Evolutionary conservation across 2,797 vertebrate species (phyloP).

Genomic region (Enteromius fasciolatus): DNA sequence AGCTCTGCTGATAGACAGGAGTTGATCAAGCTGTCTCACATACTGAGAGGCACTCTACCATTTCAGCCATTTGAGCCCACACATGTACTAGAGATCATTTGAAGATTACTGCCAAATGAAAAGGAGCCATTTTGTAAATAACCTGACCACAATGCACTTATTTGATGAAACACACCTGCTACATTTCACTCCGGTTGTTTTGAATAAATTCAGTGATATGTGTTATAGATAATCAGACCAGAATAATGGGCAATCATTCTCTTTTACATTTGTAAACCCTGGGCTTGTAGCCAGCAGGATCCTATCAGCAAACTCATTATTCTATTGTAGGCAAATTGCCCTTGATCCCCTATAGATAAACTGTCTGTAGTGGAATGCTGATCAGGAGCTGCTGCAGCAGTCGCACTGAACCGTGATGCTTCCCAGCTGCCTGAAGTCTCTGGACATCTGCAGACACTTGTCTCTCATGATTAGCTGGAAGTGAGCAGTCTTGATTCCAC

Average conservation of each 20-base stretch:
- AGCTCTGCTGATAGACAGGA: background rate
- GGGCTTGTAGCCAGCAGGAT: background rate
- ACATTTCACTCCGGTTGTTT: background rate
- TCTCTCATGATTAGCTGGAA: slow-evolving; percentile 19
- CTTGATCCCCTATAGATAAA: background rate
- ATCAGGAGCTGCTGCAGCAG: background rate
- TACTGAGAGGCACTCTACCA: background rate
- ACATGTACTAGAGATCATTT: background rate
- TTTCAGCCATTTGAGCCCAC: background rate
- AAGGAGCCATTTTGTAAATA: background rate
- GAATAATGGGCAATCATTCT: slow-evolving; percentile 12
- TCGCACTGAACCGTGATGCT: background rate
- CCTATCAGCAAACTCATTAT: background rate
- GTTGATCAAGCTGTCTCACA: slow-evolving; percentile 4
- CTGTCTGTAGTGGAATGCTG: slow-evolving; percentile 2
- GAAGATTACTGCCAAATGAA: background rate
- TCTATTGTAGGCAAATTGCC: slow-evolving; percentile 6
- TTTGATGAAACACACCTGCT: slow-evolving; percentile 8
- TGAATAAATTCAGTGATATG: background rate
- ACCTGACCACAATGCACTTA: background rate
- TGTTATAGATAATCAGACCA: background rate
- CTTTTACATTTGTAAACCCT: background rate
- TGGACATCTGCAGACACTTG: slow-evolving; percentile 26
- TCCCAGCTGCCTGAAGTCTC: background rate
- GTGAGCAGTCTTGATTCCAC: slow-evolving; percentile 11